Conservation (phyloP, 2,888 invertebrate species). For the Holacanthella duospinosa region DNA sequence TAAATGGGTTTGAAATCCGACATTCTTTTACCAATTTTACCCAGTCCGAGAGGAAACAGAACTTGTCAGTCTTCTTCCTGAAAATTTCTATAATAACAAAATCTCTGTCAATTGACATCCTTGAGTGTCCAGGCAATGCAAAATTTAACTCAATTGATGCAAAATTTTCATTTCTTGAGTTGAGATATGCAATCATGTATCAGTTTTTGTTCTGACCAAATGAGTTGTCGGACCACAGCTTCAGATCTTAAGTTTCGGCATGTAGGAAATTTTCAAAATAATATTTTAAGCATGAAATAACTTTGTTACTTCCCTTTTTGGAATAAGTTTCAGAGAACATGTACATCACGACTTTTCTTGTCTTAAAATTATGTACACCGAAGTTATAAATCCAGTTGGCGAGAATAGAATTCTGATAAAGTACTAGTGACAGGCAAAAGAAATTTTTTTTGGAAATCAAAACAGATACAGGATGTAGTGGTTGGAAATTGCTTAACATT, state of each 20-base stretch:
- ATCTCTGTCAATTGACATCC: constrained; percentile 5
- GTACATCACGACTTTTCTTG: constrained; percentile 9
- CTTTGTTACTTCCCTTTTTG: constrained; percentile 14
- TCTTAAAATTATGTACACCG: constrained; percentile 12
- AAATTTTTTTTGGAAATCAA: constrained; percentile 21
- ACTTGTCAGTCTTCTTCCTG: background rate
- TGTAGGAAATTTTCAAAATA: constrained; percentile 6
- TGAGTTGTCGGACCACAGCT: constrained; percentile 10
- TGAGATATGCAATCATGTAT: constrained; percentile 6
- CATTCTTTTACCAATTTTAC: too few relatives aligned
- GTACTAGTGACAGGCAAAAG: constrained; percentile 19
- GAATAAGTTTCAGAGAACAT: constrained; percentile 11
- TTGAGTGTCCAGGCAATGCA: background rate
- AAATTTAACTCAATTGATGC: background rate
- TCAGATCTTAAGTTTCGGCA: background rate
- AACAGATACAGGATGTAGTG: background rate
- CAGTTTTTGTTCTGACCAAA: constrained; percentile 16
- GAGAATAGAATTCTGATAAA: constrained; percentile 12
- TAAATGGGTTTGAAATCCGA: too few relatives aligned
- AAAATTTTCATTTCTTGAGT: background rate
- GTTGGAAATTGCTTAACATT: background rate
- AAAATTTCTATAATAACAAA: background rate
- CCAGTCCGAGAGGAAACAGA: too few relatives aligned
- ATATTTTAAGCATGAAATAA: constrained; percentile 6
- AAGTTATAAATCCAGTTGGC: constrained; percentile 22